Evolutionary conservation across 2,113 vertebrate species (phyloP), one percentile per base, ranked within the genome.

Genomic region (Lathamus discolor): DNA sequence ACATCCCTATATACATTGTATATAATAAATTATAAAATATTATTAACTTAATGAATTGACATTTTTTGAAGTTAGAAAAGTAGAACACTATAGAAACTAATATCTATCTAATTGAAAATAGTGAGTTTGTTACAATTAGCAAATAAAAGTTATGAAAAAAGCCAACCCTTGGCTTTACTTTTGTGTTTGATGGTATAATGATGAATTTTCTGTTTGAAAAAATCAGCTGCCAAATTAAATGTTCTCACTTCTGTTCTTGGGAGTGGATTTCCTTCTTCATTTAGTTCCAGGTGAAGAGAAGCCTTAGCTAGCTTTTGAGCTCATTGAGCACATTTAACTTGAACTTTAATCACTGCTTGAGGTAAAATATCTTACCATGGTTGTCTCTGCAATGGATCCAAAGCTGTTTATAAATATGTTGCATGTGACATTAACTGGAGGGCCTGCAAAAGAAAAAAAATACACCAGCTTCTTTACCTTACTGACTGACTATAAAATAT

Each of bases 351-450:
- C 5, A 22, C 8, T 54, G 39, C 37, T 54, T 52, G 13, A 75
- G 44, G 39, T 90, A 92, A 90, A 77, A 62, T 78, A 44, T 68
- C 98, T 97, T 98, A 99, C 99, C 99, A 99, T 99, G 39, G 99
- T 99, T 16, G 99, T 99, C 97, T 99, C 99, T 72, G 99, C 99
- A 63, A 99, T 99, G 88, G 99, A 99, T 66, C 99, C 99, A 95
- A 99, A 99, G 96, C 99, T 99, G 98, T 99, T 99, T 97, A 99
- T 99, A 97, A 99, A 99, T 96, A 99, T 99, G 97, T 99, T 99
- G 95, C 99, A 99, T 46, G 99, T 99, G 62, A 99, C 99, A 92
- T 99, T 99, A 84, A 99, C 99, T 68, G 99, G 98, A 97, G 99
- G 98, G 63, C 99, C 99, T 99, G 97, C 17, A 97, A 97, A 94